phyloP scores from a whole-genome alignment of 2,797 vertebrate species.

The Melanogrammus aeglefinus region DNA sequence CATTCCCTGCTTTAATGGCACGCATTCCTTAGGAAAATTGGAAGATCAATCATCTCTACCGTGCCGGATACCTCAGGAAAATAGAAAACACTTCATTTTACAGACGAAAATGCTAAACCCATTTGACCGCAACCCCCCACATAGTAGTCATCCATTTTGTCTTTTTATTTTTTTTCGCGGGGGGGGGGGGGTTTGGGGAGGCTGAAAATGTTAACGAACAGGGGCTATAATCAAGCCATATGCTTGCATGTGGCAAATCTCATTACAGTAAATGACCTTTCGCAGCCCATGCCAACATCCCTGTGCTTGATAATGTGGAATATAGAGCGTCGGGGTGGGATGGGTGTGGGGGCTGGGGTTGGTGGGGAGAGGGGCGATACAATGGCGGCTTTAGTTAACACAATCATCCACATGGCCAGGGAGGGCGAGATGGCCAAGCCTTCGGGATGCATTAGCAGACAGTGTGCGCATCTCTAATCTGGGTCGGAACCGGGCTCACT shows the following conservation, averaged over 20 bases:
- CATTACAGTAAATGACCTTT: conserved; percentile 76
- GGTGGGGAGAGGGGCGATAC: conserved; percentile 21
- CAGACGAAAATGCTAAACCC: conserved; percentile 60
- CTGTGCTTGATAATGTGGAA: conserved; percentile 52
- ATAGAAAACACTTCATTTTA: conserved; percentile 52
- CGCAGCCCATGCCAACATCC: conserved; percentile 68
- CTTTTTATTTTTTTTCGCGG: background rate
- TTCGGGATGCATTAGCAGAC: conserved; percentile 69
- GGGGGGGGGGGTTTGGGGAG: background rate
- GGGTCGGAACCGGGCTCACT: conserved; percentile 76
- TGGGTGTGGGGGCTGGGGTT: conserved; percentile 17
- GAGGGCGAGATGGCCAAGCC: conserved; percentile 55
- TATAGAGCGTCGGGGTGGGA: conserved; percentile 20
- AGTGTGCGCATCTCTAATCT: conserved; percentile 63
- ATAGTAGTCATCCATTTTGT: background rate
- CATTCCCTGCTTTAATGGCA: conserved; percentile 64
- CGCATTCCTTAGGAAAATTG: conserved; percentile 70
- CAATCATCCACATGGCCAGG: conserved; percentile 64
- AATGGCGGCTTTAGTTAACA: conserved; percentile 66
- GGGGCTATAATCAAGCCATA: conserved; percentile 72
- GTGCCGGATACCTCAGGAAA: conserved; percentile 59
- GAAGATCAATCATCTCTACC: conserved; percentile 67
- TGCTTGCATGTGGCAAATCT: conserved; percentile 73
- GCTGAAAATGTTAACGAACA: conserved; percentile 70
- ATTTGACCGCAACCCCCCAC: conserved; percentile 19